A percentile compares a stretch with the other conserved stretches of the same genome.
phyloP scores from a whole-genome alignment of 2,113 vertebrate genomes.

The Syngnathus scovelli region DNA sequence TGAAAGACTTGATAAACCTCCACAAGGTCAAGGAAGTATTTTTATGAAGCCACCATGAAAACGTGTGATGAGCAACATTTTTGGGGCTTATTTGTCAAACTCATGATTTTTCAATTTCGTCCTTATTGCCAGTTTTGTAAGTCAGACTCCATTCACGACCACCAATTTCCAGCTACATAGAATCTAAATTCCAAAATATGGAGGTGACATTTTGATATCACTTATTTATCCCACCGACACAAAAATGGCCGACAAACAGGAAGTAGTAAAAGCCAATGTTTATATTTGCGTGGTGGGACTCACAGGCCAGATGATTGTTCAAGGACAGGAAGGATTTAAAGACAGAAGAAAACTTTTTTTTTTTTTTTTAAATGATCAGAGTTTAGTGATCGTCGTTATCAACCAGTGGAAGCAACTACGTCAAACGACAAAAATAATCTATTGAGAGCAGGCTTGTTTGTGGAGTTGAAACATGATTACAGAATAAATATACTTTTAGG shows the following conservation, averaged over 20 bases:
- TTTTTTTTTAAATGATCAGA: background rate
- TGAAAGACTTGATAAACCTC: background rate
- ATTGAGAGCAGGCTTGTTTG: background rate
- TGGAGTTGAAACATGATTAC: background rate
- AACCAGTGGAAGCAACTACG: background rate
- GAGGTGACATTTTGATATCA: too few species aligned
- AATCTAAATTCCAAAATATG: too few species aligned
- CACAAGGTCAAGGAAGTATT: background rate
- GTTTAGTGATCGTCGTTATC: background rate
- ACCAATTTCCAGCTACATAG: too few species aligned
- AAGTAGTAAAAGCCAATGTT: slow-evolving; percentile 25
- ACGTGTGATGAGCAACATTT: too few species aligned
- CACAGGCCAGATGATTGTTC: background rate
- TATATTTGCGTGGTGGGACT: background rate
- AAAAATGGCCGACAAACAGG: slow-evolving; percentile 23
- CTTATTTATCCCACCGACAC: slow-evolving; percentile 20
- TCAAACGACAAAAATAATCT: background rate
- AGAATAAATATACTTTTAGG: slow-evolving; percentile 23
- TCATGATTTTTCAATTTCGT: too few species aligned
- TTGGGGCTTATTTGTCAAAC: too few species aligned
- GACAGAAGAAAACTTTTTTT: background rate
- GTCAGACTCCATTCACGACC: too few species aligned
- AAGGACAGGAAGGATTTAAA: background rate
- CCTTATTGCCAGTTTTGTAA: too few species aligned
- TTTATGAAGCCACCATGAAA: too few species aligned